Base-by-base conservation (phyloP, 2,113 vertebrate species). In the Heterotilapia buettikoferi region DNA sequence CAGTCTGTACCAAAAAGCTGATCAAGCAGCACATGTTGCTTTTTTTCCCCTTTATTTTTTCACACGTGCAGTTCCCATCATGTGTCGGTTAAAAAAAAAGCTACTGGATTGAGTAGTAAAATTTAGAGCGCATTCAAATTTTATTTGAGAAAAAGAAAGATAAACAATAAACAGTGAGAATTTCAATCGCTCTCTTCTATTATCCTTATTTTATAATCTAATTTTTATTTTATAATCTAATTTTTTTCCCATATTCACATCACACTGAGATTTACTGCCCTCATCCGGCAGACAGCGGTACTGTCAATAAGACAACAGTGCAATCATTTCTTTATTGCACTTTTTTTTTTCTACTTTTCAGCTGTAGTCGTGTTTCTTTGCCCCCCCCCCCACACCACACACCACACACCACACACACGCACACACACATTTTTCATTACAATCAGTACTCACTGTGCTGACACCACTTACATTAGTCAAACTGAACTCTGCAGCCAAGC, bases 241-340 rank as follows among this genome's bases (percentile, higher is more conserved):
- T 56, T 33, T 63, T 33, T 10, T 29, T 7, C 33, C 56, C 29
- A 14, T 4, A 31, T 31, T 19, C 9, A 47, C 68, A 1, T 50
- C 16, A 29, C 24, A 7, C 4, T 63, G 11, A 31, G 31, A 29
- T 86, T 31, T 90, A 84, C 82, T 90, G 88, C 94, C 90, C 88
- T 83, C 92, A 16, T 8, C 16, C 86, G 92, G 86, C 79, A 18
- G 50, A 5, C 5, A 4, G 14, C n/a, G 3, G n/a, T 33, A 9
- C 38, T 71, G n/a, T 12, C n/a, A 24, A 45, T 6, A 76, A 26
- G 38, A 45, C 38, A 68, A 40, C 12, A 71, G 24, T 1, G 68
- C 21, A 18, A 73, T 29, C 24, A 26, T 12, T 29, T 76, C 43
- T 76, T 76, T 76, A 19, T 29, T 50, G 3, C 6, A 47, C 14